A percentile compares a stretch with the other conserved stretches of the same genome.
Evolutionary conservation across 2,797 vertebrate genomes (phyloP).

Genomic region (Myotis planiceps): DNA sequence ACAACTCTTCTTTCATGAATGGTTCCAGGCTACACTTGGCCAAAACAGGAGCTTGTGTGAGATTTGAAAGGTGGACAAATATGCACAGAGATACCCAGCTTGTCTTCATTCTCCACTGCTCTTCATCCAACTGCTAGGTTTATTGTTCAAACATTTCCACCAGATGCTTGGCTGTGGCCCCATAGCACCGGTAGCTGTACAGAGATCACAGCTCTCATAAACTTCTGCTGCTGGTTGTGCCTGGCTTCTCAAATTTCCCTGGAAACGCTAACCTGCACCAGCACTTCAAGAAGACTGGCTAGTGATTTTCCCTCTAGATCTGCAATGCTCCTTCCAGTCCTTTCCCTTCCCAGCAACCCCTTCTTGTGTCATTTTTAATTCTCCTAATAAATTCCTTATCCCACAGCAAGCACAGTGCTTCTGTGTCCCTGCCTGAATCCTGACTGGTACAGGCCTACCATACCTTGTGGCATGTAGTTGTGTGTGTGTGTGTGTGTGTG

Average conservation of each 20-base stretch:
- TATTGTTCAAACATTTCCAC: neutral
- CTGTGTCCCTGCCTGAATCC: neutral
- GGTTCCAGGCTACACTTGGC: neutral
- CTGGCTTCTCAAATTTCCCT: neutral
- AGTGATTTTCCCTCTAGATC: neutral
- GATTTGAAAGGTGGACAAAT: neutral
- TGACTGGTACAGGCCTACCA: neutral
- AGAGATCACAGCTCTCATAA: neutral
- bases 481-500: neutral
- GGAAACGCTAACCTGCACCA: neutral
- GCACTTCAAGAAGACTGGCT: neutral
- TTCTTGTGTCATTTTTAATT: neutral
- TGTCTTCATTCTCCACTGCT: neutral
- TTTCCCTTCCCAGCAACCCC: neutral
- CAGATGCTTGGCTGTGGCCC: neutral
- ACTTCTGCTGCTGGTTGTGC: neutral
- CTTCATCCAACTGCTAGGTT: neutral
- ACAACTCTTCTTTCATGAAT: neutral
- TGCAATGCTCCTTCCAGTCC: neutral
- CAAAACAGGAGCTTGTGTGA: neutral
- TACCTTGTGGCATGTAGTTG: neutral
- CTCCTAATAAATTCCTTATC: neutral
- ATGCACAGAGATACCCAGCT: neutral
- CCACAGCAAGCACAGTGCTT: neutral
- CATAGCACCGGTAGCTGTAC: neutral